phyloP scores from a whole-genome alignment of 2,888 invertebrate species.

The Leptura quadrifasciata region DNA sequence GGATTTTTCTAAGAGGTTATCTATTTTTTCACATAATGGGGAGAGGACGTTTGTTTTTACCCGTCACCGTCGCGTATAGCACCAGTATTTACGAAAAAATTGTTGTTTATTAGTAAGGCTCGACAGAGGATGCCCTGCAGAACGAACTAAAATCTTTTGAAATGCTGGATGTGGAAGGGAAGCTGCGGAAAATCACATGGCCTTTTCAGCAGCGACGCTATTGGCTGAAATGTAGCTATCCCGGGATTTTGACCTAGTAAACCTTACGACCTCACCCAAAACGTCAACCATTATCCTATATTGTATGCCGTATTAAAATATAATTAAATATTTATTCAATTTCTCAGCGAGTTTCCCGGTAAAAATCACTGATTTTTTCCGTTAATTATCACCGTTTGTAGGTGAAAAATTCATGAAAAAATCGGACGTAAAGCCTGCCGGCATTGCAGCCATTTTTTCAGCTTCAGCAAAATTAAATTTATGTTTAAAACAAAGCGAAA shows the following conservation, averaged over 20 bases:
- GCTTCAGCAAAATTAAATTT: not conserved
- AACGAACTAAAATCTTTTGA: slow-evolving; percentile 57
- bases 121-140: slow-evolving; percentile 45
- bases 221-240: slow-evolving; percentile 69
- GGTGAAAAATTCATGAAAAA: too few relatives aligned
- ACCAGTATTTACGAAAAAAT: slow-evolving; percentile 45
- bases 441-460: not conserved
- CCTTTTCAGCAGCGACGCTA: slow-evolving; percentile 62
- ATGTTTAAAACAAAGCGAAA: not conserved
- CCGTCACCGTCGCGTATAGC: slow-evolving; percentile 48
- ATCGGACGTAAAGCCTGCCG: too few relatives aligned
- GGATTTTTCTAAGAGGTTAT: slow-evolving; percentile 28
- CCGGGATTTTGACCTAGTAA: slow-evolving; percentile 75
- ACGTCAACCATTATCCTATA: slow-evolving; percentile 43
- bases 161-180: slow-evolving; percentile 68
- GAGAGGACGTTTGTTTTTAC: slow-evolving; percentile 30
- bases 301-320: slow-evolving; percentile 1
- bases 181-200: slow-evolving; percentile 72
- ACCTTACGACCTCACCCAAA: slow-evolving; percentile 72
- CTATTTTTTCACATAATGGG: slow-evolving; percentile 21
- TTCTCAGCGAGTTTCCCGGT: not conserved
- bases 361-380: not conserved
- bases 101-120: slow-evolving; percentile 49
- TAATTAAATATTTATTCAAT: slow-evolving; percentile 12
- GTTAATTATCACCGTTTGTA: too few relatives aligned